Conservation (phyloP, 2,113 vertebrate genomes). For the Apeltes quadracus region DNA sequence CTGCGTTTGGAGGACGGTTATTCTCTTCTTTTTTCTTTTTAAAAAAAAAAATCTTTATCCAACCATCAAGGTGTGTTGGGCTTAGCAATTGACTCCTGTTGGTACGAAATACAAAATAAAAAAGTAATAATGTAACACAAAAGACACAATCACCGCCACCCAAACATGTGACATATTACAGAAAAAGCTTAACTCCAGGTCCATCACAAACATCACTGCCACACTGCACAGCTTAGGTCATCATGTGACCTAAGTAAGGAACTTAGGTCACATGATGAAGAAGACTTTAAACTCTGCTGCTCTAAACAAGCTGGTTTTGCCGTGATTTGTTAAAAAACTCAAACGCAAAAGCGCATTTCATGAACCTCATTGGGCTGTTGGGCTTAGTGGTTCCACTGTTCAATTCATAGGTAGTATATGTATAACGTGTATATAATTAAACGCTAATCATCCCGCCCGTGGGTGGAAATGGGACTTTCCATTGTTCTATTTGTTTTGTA, state of each 20-base stretch:
- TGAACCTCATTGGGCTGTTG: not conserved
- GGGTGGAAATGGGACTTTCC: constrained; percentile 6
- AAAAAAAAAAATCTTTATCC: not conserved
- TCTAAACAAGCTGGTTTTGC: not conserved
- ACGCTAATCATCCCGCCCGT: not conserved
- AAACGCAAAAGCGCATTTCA: not conserved
- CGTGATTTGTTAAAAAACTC: not conserved
- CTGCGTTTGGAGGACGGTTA: not conserved
- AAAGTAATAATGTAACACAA: not conserved
- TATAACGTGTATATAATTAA: no score
- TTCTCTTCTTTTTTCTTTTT: not conserved
- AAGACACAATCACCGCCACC: not conserved
- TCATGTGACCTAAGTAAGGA: no score
- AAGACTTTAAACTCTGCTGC: no score
- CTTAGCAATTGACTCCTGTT: not conserved
- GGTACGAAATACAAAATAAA: not conserved
- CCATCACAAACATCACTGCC: not conserved
- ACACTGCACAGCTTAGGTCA: no score
- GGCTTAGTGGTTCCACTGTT: not conserved
- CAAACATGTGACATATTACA: not conserved
- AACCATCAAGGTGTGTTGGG: not conserved
- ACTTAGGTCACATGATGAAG: no score
- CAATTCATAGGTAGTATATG: not conserved
- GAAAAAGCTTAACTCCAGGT: not conserved
- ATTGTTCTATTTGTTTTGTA: constrained; percentile 12